Evolutionary conservation across 2,888 invertebrate genomes (phyloP), one percentile per base, ranked within the genome.

Genomic region (Diachrysia chrysitis): DNA sequence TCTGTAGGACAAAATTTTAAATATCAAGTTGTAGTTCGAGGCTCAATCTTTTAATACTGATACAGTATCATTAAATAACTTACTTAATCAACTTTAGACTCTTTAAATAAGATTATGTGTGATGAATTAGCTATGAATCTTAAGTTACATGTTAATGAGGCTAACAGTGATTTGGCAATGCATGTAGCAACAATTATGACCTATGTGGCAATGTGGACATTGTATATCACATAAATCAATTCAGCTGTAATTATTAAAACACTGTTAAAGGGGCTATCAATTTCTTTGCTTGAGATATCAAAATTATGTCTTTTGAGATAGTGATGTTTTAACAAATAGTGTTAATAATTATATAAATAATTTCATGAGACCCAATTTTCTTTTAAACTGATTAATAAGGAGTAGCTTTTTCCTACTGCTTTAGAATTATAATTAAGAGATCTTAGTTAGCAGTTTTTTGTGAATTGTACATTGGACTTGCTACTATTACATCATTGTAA

Each of bases 381-480:
- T 42, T 29, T 63, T 51, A 19, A 64, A 48, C 56, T 51, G 51
- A 19, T 25, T 16, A 32, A 12, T 37, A 17, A 53, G 60, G 35
- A 17, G n/a, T 25, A 10, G 14, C n/a, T 35, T 61, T 35, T 14
- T 12, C 3, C 14, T 51, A 16, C 4, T 14, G 35, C 35, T 56
- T 58, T 16, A 58, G 60, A 59, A 42, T 66, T 58, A 60, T 58
- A 57, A 58, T 56, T 25, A 62, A 64, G 55, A 69, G 48, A 65
- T 71, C 57, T 61, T 60, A 32, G 55, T 71, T 64, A 57, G 51
- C 35, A 70, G 25, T 71, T 71, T 75, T 69, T 61, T 66, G 63
- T 54, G 54, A 64, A 69, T 78, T 62, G 58, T 59, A 74, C 63
- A 69, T 71, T 71, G 63, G 61, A 79, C 78, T 68, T 57, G 64